Evolutionary conservation across 2,797 vertebrate genomes (phyloP), one percentile per base, ranked within the genome.

Genomic region (Rhinella marina): DNA sequence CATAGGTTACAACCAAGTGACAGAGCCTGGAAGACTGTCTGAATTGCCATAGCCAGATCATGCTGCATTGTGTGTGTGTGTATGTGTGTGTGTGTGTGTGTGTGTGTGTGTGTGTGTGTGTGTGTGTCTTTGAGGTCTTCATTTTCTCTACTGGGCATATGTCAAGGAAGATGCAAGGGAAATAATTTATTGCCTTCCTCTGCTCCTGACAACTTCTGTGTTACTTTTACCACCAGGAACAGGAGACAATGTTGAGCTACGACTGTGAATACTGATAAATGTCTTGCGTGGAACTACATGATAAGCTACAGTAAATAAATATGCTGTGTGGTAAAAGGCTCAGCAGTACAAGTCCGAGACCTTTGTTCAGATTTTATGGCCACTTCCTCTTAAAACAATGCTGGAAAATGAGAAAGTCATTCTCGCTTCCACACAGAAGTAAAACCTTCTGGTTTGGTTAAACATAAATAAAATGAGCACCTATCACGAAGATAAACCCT

Each of bases 331-430:
- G 48, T 54, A 29, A 19, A 9, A 48, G n/a, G 73, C 12, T 50
- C 41, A 23, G 4, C 27, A 13, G 13, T 11, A 27, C 54, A 29
- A 57, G 27, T 16, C 23, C 2, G 5, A 32, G 27, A 57, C 9
- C 27, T 80, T 80, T 77, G 75, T 77, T 77, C 48, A 54, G 48
- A 25, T 54, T 77, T 54, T 77, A 50, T 54, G 23, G 75, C 23
- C 11, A 77, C 75, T 77, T 77, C 48, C 75, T 77, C 48, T 16
- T 77, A 54, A 77, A 77, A 77, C 23, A 54, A 77, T 25, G 21
- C 23, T 54, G 12, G 75, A 77, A 50, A 75, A 50, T 3, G 8
- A 73, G 64, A 68, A 29, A 21, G 13, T 21, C 1, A 52, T n/a
- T n/a, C 41, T 52, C 41, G 1, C 48, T 50, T 75, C 72, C 41